Conservation (phyloP, 1,140 invertebrate species). For the Calliphora vicina region DNA sequence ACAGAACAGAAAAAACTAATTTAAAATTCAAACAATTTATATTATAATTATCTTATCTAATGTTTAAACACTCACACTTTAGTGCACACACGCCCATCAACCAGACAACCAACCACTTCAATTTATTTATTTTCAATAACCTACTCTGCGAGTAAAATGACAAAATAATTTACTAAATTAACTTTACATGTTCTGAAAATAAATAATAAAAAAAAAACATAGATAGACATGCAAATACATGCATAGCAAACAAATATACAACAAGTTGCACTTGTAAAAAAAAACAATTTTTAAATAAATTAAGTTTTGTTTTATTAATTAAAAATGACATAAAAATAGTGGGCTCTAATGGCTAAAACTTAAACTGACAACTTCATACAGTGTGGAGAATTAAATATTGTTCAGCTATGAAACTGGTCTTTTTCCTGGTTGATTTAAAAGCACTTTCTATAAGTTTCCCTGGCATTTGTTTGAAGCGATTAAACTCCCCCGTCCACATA, state of each 20-base stretch:
- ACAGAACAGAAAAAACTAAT: background rate
- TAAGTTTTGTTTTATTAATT: background rate
- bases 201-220: background rate
- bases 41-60: slow-evolving; percentile 2
- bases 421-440: too few species aligned
- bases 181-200: background rate
- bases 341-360: too few species aligned
- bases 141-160: background rate
- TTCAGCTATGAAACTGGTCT: too few species aligned
- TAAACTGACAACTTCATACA: too few species aligned
- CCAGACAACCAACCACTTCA: background rate
- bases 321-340: background rate
- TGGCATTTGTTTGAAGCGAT: too few species aligned
- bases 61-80: background rate
- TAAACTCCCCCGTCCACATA: too few species aligned
- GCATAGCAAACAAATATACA: background rate
- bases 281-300: background rate
- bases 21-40: background rate
- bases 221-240: background rate
- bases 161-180: background rate
- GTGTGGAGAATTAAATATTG: too few species aligned
- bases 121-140: background rate
- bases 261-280: background rate
- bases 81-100: too few species aligned
- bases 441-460: too few species aligned